These are phyloP conservation scores for Drosophila malerkotliana DNA, from an alignment of 1,140 invertebrate genomes.

Conservation along the genomic window DNA sequence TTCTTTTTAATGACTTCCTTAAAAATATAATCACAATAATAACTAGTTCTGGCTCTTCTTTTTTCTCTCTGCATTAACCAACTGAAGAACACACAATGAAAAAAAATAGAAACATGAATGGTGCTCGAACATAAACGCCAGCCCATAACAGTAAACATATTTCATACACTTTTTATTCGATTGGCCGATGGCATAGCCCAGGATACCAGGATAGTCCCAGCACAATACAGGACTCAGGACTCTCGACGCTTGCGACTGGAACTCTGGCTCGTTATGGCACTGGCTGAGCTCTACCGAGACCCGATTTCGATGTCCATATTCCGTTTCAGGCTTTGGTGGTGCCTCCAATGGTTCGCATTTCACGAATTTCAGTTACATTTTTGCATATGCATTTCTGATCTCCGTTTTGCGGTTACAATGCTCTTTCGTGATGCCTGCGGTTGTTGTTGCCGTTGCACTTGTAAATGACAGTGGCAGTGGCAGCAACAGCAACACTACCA, in stretches of 20 bases:
- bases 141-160: conserved; percentile 75
- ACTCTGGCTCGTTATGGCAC: conserved; percentile 30
- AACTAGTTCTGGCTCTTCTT: neutral
- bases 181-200: conserved; percentile 55
- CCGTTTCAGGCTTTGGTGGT: conserved; percentile 6
- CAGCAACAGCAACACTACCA: conserved; percentile 19
- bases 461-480: conserved; percentile 62
- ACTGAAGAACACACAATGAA: neutral
- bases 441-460: conserved; percentile 58
- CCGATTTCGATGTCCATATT: conserved; percentile 9
- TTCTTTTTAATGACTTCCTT: neutral
- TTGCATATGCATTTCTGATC: conserved; percentile 76
- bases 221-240: conserved; percentile 26
- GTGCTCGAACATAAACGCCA: conserved; percentile 59
- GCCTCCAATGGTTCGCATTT: conserved; percentile 45
- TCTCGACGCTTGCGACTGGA: conserved; percentile 15
- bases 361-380: conserved; percentile 74
- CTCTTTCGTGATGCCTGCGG: conserved; percentile 58
- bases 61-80: neutral
- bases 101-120: neutral
- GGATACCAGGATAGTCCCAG: conserved; percentile 29
- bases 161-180: conserved; percentile 75
- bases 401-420: conserved; percentile 69
- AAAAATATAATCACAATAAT: too few species aligned
- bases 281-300: neutral